Conservation (phyloP, 2,888 invertebrate species). For the Chrysolina haemoptera region DNA sequence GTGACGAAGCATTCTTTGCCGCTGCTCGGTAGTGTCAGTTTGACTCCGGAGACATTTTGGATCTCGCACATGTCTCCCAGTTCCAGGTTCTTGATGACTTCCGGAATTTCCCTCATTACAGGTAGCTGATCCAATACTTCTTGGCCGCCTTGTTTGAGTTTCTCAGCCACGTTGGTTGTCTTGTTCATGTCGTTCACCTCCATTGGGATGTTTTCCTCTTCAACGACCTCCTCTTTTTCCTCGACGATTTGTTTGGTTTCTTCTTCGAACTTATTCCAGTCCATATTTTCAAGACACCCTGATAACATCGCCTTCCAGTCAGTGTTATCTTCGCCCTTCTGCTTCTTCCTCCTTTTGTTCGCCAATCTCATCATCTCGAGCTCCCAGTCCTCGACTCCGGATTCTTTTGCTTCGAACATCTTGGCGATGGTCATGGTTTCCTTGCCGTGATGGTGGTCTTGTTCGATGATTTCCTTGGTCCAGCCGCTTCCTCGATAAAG, state of each 20-base stretch:
- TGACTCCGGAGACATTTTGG: conserved; percentile 77
- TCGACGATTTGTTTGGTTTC: conserved; percentile 82
- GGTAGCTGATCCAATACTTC: conserved; percentile 75
- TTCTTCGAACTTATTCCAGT: conserved; percentile 76
- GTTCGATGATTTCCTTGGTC: conserved; percentile 72
- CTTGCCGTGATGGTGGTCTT: conserved; percentile 67
- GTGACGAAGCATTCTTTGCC: conserved; percentile 83
- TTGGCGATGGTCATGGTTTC: conserved; percentile 74
- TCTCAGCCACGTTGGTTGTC: conserved; percentile 75
- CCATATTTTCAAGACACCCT: conserved; percentile 77
- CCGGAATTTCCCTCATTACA: conserved; percentile 75
- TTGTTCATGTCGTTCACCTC: conserved; percentile 73
- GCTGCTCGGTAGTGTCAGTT: conserved; percentile 68
- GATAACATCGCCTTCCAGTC: conserved; percentile 71
- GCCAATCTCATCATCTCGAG: conserved; percentile 67
- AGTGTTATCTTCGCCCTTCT: conserved; percentile 62
- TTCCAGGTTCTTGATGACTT: conserved; percentile 75
- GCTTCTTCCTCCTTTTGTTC: conserved; percentile 65
- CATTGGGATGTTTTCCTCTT: conserved; percentile 68
- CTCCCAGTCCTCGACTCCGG: conserved; percentile 67
- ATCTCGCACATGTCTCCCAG: conserved; percentile 75
- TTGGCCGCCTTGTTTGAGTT: conserved; percentile 72
- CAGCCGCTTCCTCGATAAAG: conserved; percentile 66
- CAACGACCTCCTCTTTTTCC: conserved; percentile 75
- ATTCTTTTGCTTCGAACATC: conserved; percentile 72